phyloP scores from a whole-genome alignment of 1,140 invertebrate genomes.

The Pseudomyrmex cubaensis region DNA sequence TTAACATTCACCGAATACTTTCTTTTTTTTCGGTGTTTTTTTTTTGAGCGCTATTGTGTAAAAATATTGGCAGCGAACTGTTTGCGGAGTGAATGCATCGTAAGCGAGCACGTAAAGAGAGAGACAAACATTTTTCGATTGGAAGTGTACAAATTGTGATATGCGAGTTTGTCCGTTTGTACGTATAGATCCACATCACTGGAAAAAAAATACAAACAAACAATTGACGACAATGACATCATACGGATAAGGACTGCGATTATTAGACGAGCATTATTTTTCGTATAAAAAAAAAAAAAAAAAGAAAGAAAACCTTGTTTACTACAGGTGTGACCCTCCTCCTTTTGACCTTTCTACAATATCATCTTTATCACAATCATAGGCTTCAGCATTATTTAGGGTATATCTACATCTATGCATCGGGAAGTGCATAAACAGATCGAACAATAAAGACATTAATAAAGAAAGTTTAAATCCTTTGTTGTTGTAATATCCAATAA shows the following conservation, averaged over 20 bases:
- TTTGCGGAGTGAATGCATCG: slow-evolving; percentile 36
- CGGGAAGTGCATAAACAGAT: slow-evolving; percentile 66
- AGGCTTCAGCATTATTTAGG: slow-evolving; percentile 52
- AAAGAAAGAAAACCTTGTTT: slow-evolving; percentile 59
- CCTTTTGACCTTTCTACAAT: slow-evolving; percentile 73
- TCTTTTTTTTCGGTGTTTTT: no score
- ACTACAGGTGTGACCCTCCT: slow-evolving; percentile 76
- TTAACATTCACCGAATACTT: slow-evolving; percentile 41
- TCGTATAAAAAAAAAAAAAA: slow-evolving; percentile 78
- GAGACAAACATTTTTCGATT: slow-evolving; percentile 53
- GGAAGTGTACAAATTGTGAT: slow-evolving; percentile 81
- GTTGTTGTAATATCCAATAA: slow-evolving; percentile 61
- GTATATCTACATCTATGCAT: slow-evolving; percentile 29
- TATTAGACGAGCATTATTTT: slow-evolving; percentile 78
- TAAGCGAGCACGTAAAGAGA: neutral
- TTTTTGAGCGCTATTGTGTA: slow-evolving; percentile 22
- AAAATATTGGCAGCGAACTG: slow-evolving; percentile 53
- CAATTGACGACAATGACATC: slow-evolving; percentile 62
- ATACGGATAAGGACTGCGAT: slow-evolving; percentile 59
- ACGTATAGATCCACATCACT: neutral
- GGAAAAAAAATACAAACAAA: slow-evolving; percentile 59
- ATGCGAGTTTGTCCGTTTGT: slow-evolving; percentile 74
- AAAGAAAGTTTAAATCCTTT: slow-evolving; percentile 64
- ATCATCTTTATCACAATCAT: slow-evolving; percentile 63
- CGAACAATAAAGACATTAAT: slow-evolving; percentile 67